Base-by-base conservation (phyloP, 2,888 invertebrate species). In the Acanthococcus lagerstroemiae region DNA sequence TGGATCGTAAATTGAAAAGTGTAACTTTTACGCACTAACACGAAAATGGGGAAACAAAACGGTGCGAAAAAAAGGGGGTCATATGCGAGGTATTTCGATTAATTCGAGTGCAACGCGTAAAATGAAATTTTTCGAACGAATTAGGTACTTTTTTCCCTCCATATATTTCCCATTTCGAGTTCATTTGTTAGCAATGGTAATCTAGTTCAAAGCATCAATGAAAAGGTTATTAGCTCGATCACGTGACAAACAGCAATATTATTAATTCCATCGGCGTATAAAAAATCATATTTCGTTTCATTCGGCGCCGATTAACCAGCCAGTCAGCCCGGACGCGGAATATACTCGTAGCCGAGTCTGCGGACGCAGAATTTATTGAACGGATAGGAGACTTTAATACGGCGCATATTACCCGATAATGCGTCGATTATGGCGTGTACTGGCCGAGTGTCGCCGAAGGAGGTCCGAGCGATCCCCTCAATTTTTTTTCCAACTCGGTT, bases 381-480 rank as follows among this genome's bases (percentile, higher is more conserved):
- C 45, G 58, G 21, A 58, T 24, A 45, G 45, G 25, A 45, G n/a
- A 58, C 46, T 58, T 58, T 37, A 37, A 27, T 58, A 58, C 15
- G 58, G 58, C 58, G 25, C 37, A 58, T 58, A 58, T 58, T 58
- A 45, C 45, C 37, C 58, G 58, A 55, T 58, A 58, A 58, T 58
- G 58, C 58, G 58, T 58, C 45, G 58, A 58, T 58, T 58, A 58
- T 58, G 45, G 45, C 58, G n/a, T 58, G 22, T 46, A 46, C 25
- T 46, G 25, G 12, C 46, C 45, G 58, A 58, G 45, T 58, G 58
- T 58, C 58, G 58, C 58, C 44, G 58, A 58, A 58, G 58, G 58
- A 58, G 58, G 58, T 58, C 58, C 37, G 37, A 37, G 37, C n/a
- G n/a, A n/a, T n/a, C n/a, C n/a, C n/a, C n/a, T n/a, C n/a, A n/a